A percentile compares a stretch with the other conserved stretches of the same genome.
Conservation (phyloP, 2,797 vertebrate species). For the Neoniphon sammara region DNA sequence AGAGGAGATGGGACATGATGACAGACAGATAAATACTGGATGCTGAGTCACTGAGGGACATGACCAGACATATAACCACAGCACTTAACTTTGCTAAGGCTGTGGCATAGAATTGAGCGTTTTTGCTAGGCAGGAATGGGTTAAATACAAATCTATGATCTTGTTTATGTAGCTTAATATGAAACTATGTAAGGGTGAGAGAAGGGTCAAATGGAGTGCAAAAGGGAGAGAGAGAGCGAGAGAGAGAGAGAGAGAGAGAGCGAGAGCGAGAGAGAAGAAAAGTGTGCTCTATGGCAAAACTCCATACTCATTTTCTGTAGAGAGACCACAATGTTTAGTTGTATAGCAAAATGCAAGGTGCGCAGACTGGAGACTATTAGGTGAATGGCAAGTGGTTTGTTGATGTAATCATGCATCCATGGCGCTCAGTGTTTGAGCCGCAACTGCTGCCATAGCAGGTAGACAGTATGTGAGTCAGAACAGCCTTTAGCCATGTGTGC, state of each 20-base stretch:
- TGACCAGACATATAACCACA: conserved; percentile 41
- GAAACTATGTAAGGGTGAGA: conserved; percentile 27
- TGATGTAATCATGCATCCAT: conserved; percentile 25
- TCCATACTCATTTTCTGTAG: neutral
- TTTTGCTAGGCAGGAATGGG: conserved; percentile 1
- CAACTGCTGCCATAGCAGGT: conserved; percentile 2
- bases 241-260: neutral
- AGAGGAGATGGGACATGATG: conserved; percentile 17
- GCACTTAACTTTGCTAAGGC: conserved; percentile 11
- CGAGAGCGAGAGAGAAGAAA: neutral
- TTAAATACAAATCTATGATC: conserved; percentile 30
- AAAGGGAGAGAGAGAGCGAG: neutral
- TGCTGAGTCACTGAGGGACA: conserved; percentile 64
- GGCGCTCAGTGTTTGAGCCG: neutral
- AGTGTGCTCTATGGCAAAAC: neutral
- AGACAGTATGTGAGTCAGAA: conserved; percentile 26
- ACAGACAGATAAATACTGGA: conserved; percentile 27
- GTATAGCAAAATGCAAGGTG: neutral
- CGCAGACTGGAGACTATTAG: neutral
- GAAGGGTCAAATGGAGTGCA: neutral
- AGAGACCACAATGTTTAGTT: neutral
- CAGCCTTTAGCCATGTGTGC: conserved; percentile 67
- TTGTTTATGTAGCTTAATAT: conserved; percentile 29
- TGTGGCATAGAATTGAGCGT: neutral
- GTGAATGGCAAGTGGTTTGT: conserved; percentile 11